phyloP scores from a whole-genome alignment of 92 coral and sea anemone species.

The Isaurus tuberculatus region DNA sequence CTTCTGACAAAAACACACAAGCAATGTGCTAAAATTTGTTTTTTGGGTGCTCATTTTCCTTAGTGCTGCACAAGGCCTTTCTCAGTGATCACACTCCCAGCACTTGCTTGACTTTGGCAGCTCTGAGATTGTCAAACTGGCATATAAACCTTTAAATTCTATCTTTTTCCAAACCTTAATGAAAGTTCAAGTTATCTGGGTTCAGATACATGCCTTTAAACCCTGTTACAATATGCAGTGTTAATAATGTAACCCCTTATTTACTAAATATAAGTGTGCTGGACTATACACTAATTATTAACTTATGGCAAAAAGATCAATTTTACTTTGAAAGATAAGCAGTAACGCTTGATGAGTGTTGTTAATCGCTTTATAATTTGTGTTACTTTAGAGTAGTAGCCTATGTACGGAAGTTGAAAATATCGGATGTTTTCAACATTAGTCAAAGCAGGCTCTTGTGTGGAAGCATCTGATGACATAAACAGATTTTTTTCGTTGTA shows the following conservation, averaged over 20 bases:
- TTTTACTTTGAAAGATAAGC: too few relatives aligned
- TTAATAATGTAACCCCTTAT: background rate
- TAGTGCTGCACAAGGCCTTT: background rate
- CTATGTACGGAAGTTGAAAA: too few relatives aligned
- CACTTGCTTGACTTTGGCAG: constrained; percentile 14
- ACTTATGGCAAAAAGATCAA: too few relatives aligned
- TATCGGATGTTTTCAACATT: too few relatives aligned
- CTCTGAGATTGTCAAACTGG: background rate
- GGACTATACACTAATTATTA: too few relatives aligned
- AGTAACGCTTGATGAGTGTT: too few relatives aligned
- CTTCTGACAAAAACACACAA: background rate
- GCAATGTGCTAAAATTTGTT: background rate
- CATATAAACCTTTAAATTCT: background rate
- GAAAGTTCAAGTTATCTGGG: background rate
- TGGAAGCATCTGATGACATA: too few relatives aligned
- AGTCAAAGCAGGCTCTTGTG: too few relatives aligned
- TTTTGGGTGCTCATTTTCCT: background rate
- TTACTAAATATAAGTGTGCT: constrained; percentile 28
- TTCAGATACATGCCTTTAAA: constrained; percentile 8
- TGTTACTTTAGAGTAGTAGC: too few relatives aligned
- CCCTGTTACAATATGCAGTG: background rate
- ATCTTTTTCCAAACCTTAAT: background rate
- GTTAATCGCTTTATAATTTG: too few relatives aligned
- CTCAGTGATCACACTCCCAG: constrained; percentile 11
- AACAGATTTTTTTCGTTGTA: too few relatives aligned